Base-by-base conservation (phyloP, 2,888 invertebrate species). In the Eupithecia centaureata region DNA sequence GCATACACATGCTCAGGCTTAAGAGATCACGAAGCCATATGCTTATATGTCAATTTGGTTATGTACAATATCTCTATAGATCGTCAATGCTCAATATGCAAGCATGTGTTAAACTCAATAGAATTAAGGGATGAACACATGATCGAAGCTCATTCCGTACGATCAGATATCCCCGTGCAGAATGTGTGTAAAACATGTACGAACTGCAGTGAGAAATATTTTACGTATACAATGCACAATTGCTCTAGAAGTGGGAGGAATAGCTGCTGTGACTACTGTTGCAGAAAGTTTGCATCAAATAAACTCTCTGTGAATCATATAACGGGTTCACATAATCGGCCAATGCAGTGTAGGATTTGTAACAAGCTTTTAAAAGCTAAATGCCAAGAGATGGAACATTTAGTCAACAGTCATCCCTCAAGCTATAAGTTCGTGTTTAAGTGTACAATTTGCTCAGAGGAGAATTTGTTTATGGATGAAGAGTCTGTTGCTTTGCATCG, bases 381-480 rank as follows among this genome's bases (percentile, higher is more conserved):
- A 1, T 90, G 89, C 57, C 76, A 76, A 73, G 78, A 81, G 1
- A 63, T 71, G 0, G 69, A 78, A 0, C 89, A 89, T 72, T 67
- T 87, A 56, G 2, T 82, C 12, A 22, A 81, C n/a, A 25, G 15
- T 0, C 89, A 89, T 38, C 79, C 81, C 0, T 54, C 77, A 0
- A 76, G 76, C 0, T 89, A 78, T 66, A 47, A 51, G 0, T 1
- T 79, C 0, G 73, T 77, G 0, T 78, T 74, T 2, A 84, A 79
- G 5, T 89, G 89, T 61, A n/a, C 70, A 0, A 0, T 67, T 0
- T 89, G 89, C 42, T 4, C 52, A 10, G 10, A 73, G 12, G n/a
- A 61, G 10, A 25, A 56, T n/a, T 0, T 64, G 5, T 81, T 77
- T 13, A 1, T 75, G 0, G 67, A 75, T 18, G 61, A 74, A 0